Base-by-base conservation (phyloP, 2,888 invertebrate genomes). In the Cryptocephalus primarius region DNA sequence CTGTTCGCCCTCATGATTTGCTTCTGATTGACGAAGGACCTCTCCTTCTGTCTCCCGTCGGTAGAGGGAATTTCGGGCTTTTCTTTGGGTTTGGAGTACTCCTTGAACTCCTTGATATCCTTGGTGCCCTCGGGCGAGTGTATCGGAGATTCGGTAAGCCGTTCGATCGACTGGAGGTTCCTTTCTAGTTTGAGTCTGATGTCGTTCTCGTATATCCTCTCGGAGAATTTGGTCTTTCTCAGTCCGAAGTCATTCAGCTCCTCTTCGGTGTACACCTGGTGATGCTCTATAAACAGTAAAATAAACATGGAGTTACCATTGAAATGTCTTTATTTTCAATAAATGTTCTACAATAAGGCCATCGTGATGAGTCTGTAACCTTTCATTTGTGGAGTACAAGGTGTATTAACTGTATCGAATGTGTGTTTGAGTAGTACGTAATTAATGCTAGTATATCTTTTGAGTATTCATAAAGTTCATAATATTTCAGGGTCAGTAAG, bases 201-300 rank as follows among this genome's bases (percentile, higher is more conserved):
- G 68, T 36, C 12, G 11, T 36, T 36, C 58, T 78, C 75, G 69
- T 78, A 76, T 64, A 82, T 74, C 57, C 79, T 75, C 65, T 79
- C 75, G 11, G 78, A 75, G 70, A 79, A 79, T 65, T 82, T 80
- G 1, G 83, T 85, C 68, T 82, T 84, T 13, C 84, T 76, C 2
- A 85, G 71, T 4, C 85, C 85, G 1, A 83, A 80, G 59, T 78
- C 79, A 55, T 80, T 77, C 59, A 83, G 79, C 45, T 82, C 80
- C 66, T 80, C 77, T 52, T 78, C 78, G 50, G 78, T 78, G 48
- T 72, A 72, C 49, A 75, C 73, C 33, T 68, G 65, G 39, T 79
- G 80, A 79, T 80, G 82, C 78, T 78, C 82, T 82, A 74, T 11
- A n/a, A 36, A 36, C 12, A 36, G 6, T 11, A 36, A 72, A 38